These are phyloP conservation scores for Carettochelys insculpta DNA, from an alignment of 2,113 vertebrate genomes.

Conservation along the genomic window DNA sequence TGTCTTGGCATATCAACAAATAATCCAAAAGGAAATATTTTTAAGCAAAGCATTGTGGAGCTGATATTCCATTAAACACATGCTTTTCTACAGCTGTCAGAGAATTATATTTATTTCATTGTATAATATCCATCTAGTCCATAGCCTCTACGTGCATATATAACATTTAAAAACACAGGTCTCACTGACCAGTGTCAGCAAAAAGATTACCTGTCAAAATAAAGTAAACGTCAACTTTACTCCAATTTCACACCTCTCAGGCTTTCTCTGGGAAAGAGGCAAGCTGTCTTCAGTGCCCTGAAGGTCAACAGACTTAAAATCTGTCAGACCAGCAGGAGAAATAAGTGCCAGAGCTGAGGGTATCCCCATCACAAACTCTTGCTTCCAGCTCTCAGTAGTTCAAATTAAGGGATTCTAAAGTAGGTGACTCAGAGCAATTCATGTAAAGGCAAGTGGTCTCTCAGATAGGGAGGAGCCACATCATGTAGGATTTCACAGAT, in stretches of 20 bases:
- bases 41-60: neutral
- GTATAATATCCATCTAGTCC: neutral
- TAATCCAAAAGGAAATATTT: neutral
- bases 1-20: slow-evolving; percentile 7
- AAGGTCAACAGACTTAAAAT: neutral
- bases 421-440: rapidly evolving
- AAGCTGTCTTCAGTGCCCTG: neutral
- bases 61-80: neutral
- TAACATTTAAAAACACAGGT: neutral
- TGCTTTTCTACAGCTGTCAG: neutral
- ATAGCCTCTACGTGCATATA: neutral
- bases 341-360: rapidly evolving
- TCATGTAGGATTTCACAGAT: neutral
- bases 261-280: neutral
- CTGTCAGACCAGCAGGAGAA: neutral
- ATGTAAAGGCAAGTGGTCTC: neutral
- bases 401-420: rapidly evolving
- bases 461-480: neutral
- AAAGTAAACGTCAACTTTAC: neutral
- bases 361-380: neutral
- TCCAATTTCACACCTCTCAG: neutral
- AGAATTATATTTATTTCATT: neutral
- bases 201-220: slow-evolving; percentile 8
- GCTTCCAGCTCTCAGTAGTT: rapidly evolving
- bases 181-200: neutral